These are phyloP conservation scores for Drosophila melanosoma DNA, from an alignment of 2,888 invertebrate species.

Conservation along the genomic window DNA sequence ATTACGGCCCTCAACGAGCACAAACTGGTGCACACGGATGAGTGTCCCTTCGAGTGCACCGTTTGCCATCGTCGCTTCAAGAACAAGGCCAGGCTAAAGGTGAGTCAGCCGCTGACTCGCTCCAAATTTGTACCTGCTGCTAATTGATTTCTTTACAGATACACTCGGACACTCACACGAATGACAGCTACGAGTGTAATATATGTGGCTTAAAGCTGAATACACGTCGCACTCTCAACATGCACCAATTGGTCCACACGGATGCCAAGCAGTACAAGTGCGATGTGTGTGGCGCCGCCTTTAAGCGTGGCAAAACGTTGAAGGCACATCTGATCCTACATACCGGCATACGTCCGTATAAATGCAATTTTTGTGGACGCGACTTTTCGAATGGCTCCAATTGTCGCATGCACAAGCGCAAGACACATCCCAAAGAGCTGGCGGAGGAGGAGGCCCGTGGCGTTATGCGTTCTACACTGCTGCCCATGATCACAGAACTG, in stretches of 20 bases:
- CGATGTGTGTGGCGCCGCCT: conserved; percentile 83
- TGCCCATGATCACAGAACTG: conserved; percentile 83
- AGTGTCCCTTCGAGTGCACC: conserved; percentile 85
- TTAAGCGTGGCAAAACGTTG: conserved; percentile 84
- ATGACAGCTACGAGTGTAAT: conserved; percentile 84
- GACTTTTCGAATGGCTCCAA: conserved; percentile 85
- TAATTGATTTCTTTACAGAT: conserved; percentile 61
- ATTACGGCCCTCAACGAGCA: conserved; percentile 86
- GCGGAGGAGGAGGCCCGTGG: conserved; percentile 84
- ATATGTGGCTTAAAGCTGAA: conserved; percentile 84
- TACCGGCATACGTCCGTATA: conserved; percentile 84
- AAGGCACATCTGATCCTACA: conserved; percentile 85
- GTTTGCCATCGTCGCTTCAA: conserved; percentile 84
- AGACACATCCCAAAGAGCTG: conserved; percentile 83
- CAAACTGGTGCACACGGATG: conserved; percentile 85
- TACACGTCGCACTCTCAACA: conserved; percentile 85
- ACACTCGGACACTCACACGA: conserved; percentile 85
- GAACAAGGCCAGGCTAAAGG: conserved; percentile 82
- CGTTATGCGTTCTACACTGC: conserved; percentile 72
- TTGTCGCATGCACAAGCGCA: conserved; percentile 84
- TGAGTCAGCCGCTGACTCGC: conserved; percentile 11
- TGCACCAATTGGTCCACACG: conserved; percentile 85
- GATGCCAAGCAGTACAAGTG: conserved; percentile 83
- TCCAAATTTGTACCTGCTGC: no score
- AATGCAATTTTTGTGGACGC: conserved; percentile 84